Base-by-base conservation (phyloP, 2,113 vertebrate species). In the Oreochromis niloticus region DNA sequence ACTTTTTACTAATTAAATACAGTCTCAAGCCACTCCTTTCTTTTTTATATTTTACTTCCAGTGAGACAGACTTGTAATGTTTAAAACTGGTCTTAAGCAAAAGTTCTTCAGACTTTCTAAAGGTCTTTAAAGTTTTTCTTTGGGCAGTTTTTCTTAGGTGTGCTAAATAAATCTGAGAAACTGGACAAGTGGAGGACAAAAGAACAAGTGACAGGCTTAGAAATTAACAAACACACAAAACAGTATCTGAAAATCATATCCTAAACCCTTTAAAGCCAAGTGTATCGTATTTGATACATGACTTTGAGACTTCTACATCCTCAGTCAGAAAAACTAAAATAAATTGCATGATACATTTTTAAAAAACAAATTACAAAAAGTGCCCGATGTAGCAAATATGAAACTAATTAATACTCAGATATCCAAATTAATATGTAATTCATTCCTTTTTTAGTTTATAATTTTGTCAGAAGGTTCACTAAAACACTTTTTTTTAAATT, bases 211-310 rank as follows among this genome's bases (percentile, higher is more conserved):
- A 13, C 39, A 1, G 39, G 7, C n/a, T 43, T 71, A 43, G 1
- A 71, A 71, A 71, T 14, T 0, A 46, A 46, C 39, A 46, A 27
- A 73, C 39, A 71, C 22, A 16, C n/a, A 73, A 43, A 71, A 71
- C n/a, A 71, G 63, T 4, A 68, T 41, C 34, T 39, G 34, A 68
- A 68, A 2, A 11, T 68, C 34, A 14, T 22, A 41, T 68, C 11
- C 11, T 68, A 22, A 39, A 66, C 61, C 61, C 10, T 66, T 22
- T 66, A n/a, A 66, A 66, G 61, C 19, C 19, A 66, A 66, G 10
- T 0, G 34, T 39, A 66, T 66, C 6, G 0, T 0, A 39, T 39
- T 66, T 39, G 61, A 39, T 66, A 39, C 19, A 0, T 13, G 6
- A 66, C 17, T 39, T 66, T 66, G 17, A 66, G 61, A n/a, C 61